Percentiles rank a stretch among this genome's conserved stretches.
These are phyloP conservation scores for Corythucha ciliata DNA, from an alignment of 2,888 invertebrate species.

Conservation along the genomic window DNA sequence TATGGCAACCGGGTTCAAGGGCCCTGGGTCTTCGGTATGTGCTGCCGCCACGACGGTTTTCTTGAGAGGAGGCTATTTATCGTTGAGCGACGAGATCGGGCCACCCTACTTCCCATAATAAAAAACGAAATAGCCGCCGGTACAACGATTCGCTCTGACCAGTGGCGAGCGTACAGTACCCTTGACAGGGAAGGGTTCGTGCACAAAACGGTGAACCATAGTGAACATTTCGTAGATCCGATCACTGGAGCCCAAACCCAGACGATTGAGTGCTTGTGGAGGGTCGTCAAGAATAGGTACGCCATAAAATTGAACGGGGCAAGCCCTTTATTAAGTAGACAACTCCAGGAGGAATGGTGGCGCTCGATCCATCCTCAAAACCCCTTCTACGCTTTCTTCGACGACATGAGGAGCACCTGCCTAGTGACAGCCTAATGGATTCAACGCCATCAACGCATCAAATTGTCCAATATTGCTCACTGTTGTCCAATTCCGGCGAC, in stretches of 20 bases:
- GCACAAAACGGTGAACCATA: constrained; percentile 2
- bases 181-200: background rate
- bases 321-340: constrained; percentile 6
- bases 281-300: background rate
- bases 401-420: too few species aligned
- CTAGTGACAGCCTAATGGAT: too few species aligned
- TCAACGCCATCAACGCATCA: too few species aligned
- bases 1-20: constrained; percentile 8
- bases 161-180: background rate
- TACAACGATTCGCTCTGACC: background rate
- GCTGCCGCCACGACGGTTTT: background rate
- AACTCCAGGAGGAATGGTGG: constrained; percentile 9
- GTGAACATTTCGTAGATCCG: constrained; percentile 10
- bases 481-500: too few species aligned
- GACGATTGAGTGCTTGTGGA: constrained; percentile 10
- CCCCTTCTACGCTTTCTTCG: too few species aligned
- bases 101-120: constrained; percentile 1
- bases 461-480: too few species aligned
- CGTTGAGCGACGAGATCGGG: background rate
- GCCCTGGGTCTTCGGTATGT: background rate
- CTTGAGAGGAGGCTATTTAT: background rate
- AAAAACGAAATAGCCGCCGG: background rate
- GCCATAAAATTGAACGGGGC: constrained; percentile 4
- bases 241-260: constrained; percentile 1
- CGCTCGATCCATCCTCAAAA: too few species aligned